A percentile compares a stretch with the other conserved stretches of the same genome.
These are phyloP conservation scores for Pseudorhombus dupliciocellatus DNA, from an alignment of 2,113 vertebrate genomes.

Conservation along the genomic window DNA sequence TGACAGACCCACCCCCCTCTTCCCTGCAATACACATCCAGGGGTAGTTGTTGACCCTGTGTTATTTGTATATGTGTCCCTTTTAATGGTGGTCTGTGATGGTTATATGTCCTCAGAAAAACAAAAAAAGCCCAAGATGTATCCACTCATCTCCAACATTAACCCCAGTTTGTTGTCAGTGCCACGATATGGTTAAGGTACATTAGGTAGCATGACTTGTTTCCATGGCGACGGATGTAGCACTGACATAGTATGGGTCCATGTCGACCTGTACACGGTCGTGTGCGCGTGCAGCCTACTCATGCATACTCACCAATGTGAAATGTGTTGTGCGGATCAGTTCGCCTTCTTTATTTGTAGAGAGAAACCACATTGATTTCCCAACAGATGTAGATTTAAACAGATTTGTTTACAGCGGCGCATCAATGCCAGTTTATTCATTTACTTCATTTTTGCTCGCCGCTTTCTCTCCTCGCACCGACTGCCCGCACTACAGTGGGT, in stretches of 20 bases:
- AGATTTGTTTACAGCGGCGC: background rate
- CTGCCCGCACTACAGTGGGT: conserved; percentile 35
- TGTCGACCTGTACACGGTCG: conserved; percentile 49
- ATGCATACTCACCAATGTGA: conserved; percentile 25
- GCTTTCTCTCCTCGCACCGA: conserved; percentile 19
- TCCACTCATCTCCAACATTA: conserved; percentile 1
- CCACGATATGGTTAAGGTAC: conserved; percentile 46
- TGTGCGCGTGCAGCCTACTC: conserved; percentile 28
- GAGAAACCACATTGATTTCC: background rate
- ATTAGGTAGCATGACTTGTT: conserved; percentile 72
- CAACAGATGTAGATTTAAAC: background rate
- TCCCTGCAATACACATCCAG: background rate
- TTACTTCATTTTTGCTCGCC: background rate
- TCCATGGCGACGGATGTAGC: conserved; percentile 75
- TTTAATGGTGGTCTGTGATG: background rate
- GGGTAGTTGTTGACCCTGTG: background rate
- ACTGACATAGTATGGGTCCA: conserved; percentile 60
- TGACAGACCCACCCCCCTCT: background rate
- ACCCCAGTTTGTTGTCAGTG: conserved; percentile 31
- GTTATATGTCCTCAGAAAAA: background rate
- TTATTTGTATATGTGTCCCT: background rate
- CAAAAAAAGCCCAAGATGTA: background rate
- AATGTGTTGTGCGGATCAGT: conserved; percentile 7
- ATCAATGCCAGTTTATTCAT: conserved; percentile 7
- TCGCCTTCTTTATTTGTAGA: background rate